Evolutionary conservation across 2,888 invertebrate species (phyloP).

Genomic region (Panzeria rudis): DNA sequence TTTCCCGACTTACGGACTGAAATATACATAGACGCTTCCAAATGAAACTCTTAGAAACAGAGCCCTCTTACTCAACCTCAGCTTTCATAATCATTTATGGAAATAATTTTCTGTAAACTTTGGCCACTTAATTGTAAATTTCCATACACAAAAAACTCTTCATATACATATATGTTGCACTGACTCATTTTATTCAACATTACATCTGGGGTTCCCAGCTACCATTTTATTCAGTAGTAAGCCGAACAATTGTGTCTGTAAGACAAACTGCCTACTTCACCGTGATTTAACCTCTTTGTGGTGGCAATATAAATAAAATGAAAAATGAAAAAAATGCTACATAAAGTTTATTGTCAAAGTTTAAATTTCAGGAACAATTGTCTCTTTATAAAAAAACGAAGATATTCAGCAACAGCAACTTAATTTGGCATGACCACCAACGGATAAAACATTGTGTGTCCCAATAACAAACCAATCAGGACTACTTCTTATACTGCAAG

Average conservation of each 20-base stretch:
- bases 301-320: conserved; percentile 73
- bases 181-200: conserved; percentile 73
- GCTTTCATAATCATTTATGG: background rate
- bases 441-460: conserved; percentile 61
- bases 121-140: background rate
- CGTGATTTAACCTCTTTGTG: conserved; percentile 64
- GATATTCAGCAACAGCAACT: conserved; percentile 70
- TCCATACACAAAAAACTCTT: background rate
- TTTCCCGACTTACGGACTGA: too few relatives aligned
- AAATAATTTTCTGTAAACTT: background rate
- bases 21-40: too few relatives aligned
- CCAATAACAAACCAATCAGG: conserved; percentile 59
- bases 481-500: conserved; percentile 18
- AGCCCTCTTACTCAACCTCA: background rate
- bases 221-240: conserved; percentile 29
- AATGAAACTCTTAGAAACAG: too few relatives aligned
- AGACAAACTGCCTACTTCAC: conserved; percentile 32
- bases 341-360: conserved; percentile 66
- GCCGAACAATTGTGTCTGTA: background rate
- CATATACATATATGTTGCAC: conserved; percentile 75
- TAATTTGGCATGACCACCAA: conserved; percentile 74
- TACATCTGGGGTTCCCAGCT: conserved; percentile 65
- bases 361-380: conserved; percentile 73
- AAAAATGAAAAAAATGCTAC: conserved; percentile 56
- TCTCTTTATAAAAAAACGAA: conserved; percentile 70